These are phyloP conservation scores for Callyntrura sp. DNA, from an alignment of 2,888 invertebrate genomes.

Conservation along the genomic window DNA sequence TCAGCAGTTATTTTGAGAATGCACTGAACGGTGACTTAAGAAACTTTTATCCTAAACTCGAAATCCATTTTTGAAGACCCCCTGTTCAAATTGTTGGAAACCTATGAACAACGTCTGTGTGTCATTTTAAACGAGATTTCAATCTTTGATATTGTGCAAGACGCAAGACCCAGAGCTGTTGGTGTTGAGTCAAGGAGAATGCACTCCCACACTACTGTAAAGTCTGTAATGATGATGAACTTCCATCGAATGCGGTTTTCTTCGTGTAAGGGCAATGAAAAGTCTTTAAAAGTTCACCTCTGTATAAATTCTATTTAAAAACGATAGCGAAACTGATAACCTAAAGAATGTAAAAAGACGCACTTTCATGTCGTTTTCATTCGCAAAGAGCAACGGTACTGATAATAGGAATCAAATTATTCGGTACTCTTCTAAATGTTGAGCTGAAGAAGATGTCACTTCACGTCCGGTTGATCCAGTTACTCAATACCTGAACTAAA, in stretches of 20 bases:
- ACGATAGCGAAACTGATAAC: slow-evolving; percentile 67
- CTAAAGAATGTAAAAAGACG: slow-evolving; percentile 7
- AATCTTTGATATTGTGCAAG: background rate
- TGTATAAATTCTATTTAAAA: background rate
- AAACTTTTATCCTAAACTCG: too few species aligned
- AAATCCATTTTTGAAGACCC: too few species aligned
- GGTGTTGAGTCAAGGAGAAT: background rate
- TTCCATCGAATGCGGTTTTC: too few species aligned
- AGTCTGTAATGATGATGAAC: too few species aligned
- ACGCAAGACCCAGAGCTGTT: background rate
- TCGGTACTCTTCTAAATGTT: background rate
- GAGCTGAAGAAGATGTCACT: slow-evolving; percentile 40
- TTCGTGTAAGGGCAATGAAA: too few species aligned
- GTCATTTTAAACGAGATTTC: too few species aligned
- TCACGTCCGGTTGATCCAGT: slow-evolving; percentile 78
- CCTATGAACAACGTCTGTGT: too few species aligned
- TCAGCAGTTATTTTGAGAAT: too few species aligned
- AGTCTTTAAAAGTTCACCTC: too few species aligned
- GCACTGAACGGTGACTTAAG: too few species aligned
- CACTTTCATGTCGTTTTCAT: background rate
- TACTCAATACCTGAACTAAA: slow-evolving; percentile 76
- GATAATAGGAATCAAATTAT: slow-evolving; percentile 10
- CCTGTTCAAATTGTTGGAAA: too few species aligned
- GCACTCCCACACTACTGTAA: too few species aligned
- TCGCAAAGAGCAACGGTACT: slow-evolving; percentile 2